phyloP scores from a whole-genome alignment of 2,113 vertebrate species.

The Micronisus gabar region DNA sequence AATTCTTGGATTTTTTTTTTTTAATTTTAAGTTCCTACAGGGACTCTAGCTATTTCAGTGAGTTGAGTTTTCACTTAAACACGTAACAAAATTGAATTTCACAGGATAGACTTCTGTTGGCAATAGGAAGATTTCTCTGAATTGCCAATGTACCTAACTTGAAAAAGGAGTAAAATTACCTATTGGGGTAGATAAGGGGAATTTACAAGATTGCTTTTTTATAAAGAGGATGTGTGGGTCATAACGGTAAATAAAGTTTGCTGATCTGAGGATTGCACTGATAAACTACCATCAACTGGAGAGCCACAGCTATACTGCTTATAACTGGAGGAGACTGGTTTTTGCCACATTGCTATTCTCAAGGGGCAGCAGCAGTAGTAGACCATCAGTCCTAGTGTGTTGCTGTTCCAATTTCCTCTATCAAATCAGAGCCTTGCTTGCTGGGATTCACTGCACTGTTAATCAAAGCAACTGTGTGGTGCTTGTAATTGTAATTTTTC shows the following conservation, averaged over 20 bases:
- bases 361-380: background rate
- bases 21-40: background rate
- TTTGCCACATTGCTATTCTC: background rate
- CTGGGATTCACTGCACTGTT: background rate
- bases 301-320: background rate
- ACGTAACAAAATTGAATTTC: background rate
- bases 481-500: background rate
- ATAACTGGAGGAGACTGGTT: background rate
- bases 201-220: background rate
- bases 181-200: background rate
- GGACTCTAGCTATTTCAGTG: background rate
- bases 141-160: background rate
- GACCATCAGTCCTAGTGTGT: background rate
- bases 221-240: background rate
- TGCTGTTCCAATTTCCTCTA: fast-evolving
- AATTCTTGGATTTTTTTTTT: background rate
- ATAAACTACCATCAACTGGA: background rate
- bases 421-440: background rate
- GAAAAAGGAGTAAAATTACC: background rate
- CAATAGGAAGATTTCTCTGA: background rate
- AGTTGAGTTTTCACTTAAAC: background rate
- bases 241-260: background rate
- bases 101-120: background rate
- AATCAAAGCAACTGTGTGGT: background rate
- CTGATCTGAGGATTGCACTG: background rate